Evolutionary conservation across 2,888 invertebrate genomes (phyloP).

Genomic region (Catocala sponsa): DNA sequence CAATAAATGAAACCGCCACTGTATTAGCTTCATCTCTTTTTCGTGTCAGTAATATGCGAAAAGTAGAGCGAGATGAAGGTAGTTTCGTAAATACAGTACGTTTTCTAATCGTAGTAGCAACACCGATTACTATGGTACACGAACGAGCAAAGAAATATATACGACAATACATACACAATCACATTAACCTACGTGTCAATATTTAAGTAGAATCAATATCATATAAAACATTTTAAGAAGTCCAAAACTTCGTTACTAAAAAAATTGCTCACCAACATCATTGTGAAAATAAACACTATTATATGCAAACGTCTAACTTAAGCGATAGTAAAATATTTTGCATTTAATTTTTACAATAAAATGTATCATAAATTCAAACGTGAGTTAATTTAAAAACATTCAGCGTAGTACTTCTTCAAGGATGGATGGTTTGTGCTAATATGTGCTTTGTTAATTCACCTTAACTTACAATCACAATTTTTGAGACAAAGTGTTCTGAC

Average conservation of each 20-base stretch:
- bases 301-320: constrained; percentile 86
- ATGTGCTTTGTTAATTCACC: constrained; percentile 83
- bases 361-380: constrained; percentile 88
- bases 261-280: constrained; percentile 64
- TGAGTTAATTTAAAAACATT: constrained; percentile 85
- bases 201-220: constrained; percentile 75
- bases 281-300: constrained; percentile 85
- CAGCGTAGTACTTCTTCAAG: constrained; percentile 82
- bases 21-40: constrained; percentile 41
- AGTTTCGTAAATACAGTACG: constrained; percentile 39
- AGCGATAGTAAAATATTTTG: constrained; percentile 85
- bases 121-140: constrained; percentile 66
- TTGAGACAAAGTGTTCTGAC: constrained; percentile 55
- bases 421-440: constrained; percentile 87
- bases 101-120: constrained; percentile 54
- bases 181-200: constrained; percentile 69
- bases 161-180: constrained; percentile 62
- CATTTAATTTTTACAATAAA: constrained; percentile 81
- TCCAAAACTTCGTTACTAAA: constrained; percentile 71
- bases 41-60: constrained; percentile 19
- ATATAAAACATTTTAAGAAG: constrained; percentile 77
- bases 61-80: constrained; percentile 42
- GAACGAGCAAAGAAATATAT: constrained; percentile 69
- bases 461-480: constrained; percentile 84
- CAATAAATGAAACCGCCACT: constrained; percentile 51